phyloP scores from a whole-genome alignment of 2,797 vertebrate genomes.

The Naso thynnoides region DNA sequence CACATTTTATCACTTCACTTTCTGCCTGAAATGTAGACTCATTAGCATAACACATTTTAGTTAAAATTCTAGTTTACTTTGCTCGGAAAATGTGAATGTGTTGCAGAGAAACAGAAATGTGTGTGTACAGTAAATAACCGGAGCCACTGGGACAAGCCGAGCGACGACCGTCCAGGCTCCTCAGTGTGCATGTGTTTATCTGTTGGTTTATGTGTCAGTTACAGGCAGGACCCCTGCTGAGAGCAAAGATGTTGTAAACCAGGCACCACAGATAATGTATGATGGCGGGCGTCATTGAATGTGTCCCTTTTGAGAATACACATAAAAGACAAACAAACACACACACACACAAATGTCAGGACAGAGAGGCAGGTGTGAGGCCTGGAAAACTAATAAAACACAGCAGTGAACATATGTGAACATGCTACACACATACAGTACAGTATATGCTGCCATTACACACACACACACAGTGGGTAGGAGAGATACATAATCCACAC shows the following conservation, averaged over 20 bases:
- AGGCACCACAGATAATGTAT: slow-evolving; percentile 66
- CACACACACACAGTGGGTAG: slow-evolving; percentile 41
- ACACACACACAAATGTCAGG: slow-evolving; percentile 56
- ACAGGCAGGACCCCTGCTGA: slow-evolving; percentile 70
- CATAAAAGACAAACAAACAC: slow-evolving; percentile 54
- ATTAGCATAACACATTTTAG: slow-evolving; percentile 7
- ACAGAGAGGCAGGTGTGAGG: slow-evolving; percentile 49
- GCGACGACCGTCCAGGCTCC: slow-evolving; percentile 48
- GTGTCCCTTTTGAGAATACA: slow-evolving; percentile 65
- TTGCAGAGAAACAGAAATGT: slow-evolving; percentile 15
- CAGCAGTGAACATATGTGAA: slow-evolving; percentile 61
- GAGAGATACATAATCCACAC: slow-evolving; percentile 42
- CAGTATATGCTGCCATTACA: slow-evolving; percentile 32
- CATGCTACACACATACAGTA: slow-evolving; percentile 23
- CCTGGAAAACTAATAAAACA: slow-evolving; percentile 60
- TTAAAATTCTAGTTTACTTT: slow-evolving; percentile 7
- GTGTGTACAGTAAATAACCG: slow-evolving; percentile 43
- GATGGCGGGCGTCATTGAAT: slow-evolving; percentile 65
- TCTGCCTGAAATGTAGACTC: slow-evolving; percentile 3
- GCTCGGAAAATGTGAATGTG: slow-evolving; percentile 17
- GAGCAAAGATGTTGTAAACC: slow-evolving; percentile 77
- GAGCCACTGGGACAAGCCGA: slow-evolving; percentile 36
- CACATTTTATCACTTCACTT: slow-evolving; percentile 1
- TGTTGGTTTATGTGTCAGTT: slow-evolving; percentile 71
- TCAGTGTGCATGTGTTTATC: slow-evolving; percentile 65